Base-by-base conservation (phyloP, 2,888 invertebrate species). In the Melikaiella ostensackeni region DNA sequence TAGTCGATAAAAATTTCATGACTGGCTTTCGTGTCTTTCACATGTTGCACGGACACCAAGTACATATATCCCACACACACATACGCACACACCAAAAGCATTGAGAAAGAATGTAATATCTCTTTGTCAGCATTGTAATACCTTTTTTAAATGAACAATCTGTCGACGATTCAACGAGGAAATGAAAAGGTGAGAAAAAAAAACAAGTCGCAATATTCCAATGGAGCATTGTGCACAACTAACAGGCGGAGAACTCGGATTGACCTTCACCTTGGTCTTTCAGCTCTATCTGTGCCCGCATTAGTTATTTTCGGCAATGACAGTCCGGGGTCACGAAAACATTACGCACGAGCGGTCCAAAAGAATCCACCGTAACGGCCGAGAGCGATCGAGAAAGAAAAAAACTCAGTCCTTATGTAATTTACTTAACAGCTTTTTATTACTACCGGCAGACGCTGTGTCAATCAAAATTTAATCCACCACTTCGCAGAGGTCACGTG, bases 221-320 rank as follows among this genome's bases (percentile, higher is more conserved):
- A 59, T 16, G 24, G 16, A 27, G 59, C 13, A 59, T 59, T 59
- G 59, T 59, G 59, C 27, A 27, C 59, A 6, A 57, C 55, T 50
- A 75, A 77, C 75, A 75, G 74, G 77, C 46, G 46, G 16, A 61
- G 50, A 33, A 76, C 82, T 81, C 79, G 81, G 73, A 70, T 70
- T 85, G 88, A 86, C 89, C 89, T 89, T 88, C 86, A 88, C 91
- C 91, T 91, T 91, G 91, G 86, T 86, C 86, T 87, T 84, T 83
- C 82, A 80, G 82, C 82, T 81, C 85, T 83, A 85, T 85, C 85
- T 79, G 74, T 75, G 85, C 86, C 82, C 85, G 86, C 82, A 86
- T 86, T 80, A 84, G 84, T 87, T 80, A 87, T 86, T 89, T 91
- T 89, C 81, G 88, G 87, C 88, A 88, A 88, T 88, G 89, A 88